These are phyloP conservation scores for Drosophila monieri DNA, from an alignment of 2,888 invertebrate genomes.

Conservation along the genomic window DNA sequence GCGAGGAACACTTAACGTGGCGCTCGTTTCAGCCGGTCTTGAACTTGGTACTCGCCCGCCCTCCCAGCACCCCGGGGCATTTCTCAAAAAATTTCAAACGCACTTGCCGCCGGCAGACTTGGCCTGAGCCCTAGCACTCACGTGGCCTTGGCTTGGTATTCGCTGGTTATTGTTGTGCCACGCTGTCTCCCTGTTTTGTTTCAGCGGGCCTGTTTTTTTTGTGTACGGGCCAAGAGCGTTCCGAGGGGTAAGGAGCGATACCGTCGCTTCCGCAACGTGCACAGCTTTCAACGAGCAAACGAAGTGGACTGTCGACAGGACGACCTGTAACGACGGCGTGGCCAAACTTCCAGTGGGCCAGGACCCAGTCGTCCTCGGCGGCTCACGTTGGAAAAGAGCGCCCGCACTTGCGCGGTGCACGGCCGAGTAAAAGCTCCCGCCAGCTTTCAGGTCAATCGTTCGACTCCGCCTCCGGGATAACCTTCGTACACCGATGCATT, in stretches of 20 bases:
- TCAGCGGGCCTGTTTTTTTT: conserved; percentile 38
- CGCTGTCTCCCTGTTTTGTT: conserved; percentile 19
- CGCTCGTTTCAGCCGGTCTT: conserved; percentile 10
- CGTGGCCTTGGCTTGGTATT: not conserved
- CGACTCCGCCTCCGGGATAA: conserved; percentile 15
- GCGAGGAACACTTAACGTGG: conserved; percentile 38
- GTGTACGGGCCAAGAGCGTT: conserved; percentile 4
- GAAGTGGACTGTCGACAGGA: conserved; percentile 79
- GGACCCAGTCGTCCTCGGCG: conserved; percentile 29
- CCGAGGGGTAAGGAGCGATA: conserved; percentile 12
- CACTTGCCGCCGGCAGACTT: conserved; percentile 45
- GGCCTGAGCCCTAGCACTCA: conserved; percentile 9
- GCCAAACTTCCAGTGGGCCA: conserved; percentile 17
- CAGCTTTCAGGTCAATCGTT: conserved; percentile 61
- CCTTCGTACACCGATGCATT: conserved; percentile 26
- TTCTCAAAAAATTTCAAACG: conserved; percentile 25
- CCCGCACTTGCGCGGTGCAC: conserved; percentile 47
- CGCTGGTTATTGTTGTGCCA: conserved; percentile 40
- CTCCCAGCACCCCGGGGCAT: not conserved
- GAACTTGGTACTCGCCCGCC: conserved; percentile 22
- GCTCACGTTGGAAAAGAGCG: conserved; percentile 63
- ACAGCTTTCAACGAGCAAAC: conserved; percentile 80
- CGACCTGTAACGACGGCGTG: conserved; percentile 38
- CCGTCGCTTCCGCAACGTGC: conserved; percentile 62
- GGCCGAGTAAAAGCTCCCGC: conserved; percentile 46